Base-by-base conservation (phyloP, 2,888 invertebrate species). In the Drosophila aldrichi region DNA sequence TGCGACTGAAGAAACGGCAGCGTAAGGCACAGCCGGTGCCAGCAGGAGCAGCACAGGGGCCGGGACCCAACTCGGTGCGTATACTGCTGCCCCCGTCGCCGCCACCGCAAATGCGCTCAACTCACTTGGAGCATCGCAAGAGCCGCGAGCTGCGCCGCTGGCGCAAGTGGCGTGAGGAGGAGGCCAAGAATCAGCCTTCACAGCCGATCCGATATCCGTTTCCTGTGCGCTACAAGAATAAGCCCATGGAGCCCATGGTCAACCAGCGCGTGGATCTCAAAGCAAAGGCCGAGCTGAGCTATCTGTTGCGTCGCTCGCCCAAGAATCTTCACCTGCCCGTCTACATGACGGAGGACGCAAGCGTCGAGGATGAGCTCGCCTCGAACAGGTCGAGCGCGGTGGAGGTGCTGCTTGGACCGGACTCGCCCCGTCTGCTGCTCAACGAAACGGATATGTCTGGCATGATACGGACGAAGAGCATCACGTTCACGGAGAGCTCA, bases 281-380 rank as follows among this genome's bases (percentile, higher is more conserved):
- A 3, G 46, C 16, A 0, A 16, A 16, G 0, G 0, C 25, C 16
- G 9, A n/a, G 16, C 2, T 25, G 2, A 9, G 4, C 0, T 3
- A 46, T 4, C 10, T 10, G 16, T 38, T 70, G 20, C 69, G 48
- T 5, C 59, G 59, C 32, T 32, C 69, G 12, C 32, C 59, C 2
- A 59, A 59, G 38, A 10, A 25, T 16, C 2, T 20, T 4, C 20
- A 70, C 20, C 4, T 70, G 59, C 59, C 69, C 1, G 16, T 16
- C 0, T 4, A 32, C 16, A 16, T 38, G 12, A 38, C 18, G 2
- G 29, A 18, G 0, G 29, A 58, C 41, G 18, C 5, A n/a, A n/a
- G n/a, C 2, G 9, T 18, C 22, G n/a, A n/a, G 2, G 12, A 10
- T 40, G 18, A 20, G 7, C 14, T 14, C 8, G 25, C 0, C 3